A percentile compares a stretch with the other conserved stretches of the same genome.
phyloP scores from a whole-genome alignment of 2,888 invertebrate species.

The Griposia aprilina region DNA sequence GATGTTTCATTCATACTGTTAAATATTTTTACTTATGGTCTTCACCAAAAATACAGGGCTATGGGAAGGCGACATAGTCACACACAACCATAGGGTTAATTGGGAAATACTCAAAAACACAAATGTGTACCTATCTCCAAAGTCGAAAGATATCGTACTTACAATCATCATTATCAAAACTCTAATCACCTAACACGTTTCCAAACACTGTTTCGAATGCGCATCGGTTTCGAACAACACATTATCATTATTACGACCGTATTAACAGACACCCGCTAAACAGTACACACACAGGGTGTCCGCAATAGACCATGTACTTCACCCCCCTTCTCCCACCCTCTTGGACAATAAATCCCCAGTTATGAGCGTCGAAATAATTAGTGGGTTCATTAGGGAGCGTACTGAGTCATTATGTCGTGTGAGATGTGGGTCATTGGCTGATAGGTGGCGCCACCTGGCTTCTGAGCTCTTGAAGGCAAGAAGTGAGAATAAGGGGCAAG shows the following conservation, averaged over 20 bases:
- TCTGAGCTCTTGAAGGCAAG: neutral
- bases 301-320: conserved; percentile 50
- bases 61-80: neutral
- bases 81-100: neutral
- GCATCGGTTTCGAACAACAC: conserved; percentile 14
- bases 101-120: neutral
- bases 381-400: conserved; percentile 71
- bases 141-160: too few species aligned
- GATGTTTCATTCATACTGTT: neutral
- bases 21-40: neutral
- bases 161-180: too few species aligned
- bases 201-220: neutral
- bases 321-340: neutral
- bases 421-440: conserved; percentile 53
- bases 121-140: neutral
- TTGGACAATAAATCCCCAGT: conserved; percentile 68
- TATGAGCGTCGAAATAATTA: conserved; percentile 74
- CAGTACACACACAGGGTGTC: conserved; percentile 48
- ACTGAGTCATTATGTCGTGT: conserved; percentile 59
- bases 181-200: neutral
- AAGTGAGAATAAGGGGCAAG: neutral
- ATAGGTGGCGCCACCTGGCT: conserved; percentile 36
- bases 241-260: conserved; percentile 41
- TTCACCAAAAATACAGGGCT: too few species aligned
- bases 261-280: conserved; percentile 52